A percentile compares a stretch with the other conserved stretches of the same genome.
Evolutionary conservation across 2,888 invertebrate genomes (phyloP).

Genomic region (Neoascia interrupta): DNA sequence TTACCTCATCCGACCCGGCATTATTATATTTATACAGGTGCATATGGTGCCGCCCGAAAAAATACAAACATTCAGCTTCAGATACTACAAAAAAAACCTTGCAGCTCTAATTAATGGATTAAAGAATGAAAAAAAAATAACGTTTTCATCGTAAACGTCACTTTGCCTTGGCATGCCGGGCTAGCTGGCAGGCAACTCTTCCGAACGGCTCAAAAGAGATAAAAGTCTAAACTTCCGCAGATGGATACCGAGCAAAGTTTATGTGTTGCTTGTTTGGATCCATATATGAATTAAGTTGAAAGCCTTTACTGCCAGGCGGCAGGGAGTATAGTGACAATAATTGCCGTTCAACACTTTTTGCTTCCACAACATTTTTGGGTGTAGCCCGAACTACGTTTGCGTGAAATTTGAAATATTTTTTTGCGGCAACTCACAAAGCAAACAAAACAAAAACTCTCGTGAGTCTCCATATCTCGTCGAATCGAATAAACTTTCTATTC

Average conservation of each 20-base stretch:
- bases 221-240: conserved; percentile 21
- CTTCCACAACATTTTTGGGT: too few species aligned
- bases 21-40: conserved; percentile 46
- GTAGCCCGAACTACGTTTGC: too few species aligned
- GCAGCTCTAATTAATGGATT: conserved; percentile 33
- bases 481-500: conserved; percentile 45
- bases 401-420: too few species aligned
- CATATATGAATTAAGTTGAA: conserved; percentile 10
- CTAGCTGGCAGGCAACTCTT: too few species aligned
- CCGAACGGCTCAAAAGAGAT: too few species aligned
- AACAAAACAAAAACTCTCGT: too few species aligned
- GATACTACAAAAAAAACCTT: not conserved
- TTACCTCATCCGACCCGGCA: conserved; percentile 51
- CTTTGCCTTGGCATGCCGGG: too few species aligned
- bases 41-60: too few species aligned
- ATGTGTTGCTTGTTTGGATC: not conserved
- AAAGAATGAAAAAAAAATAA: conserved; percentile 1
- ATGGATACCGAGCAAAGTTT: too few species aligned
- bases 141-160: too few species aligned
- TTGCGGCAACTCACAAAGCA: conserved; percentile 39
- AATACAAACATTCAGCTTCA: too few species aligned
- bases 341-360: conserved; percentile 26
- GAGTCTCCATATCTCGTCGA: not conserved
- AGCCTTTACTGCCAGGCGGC: conserved; percentile 19
- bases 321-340: conserved; percentile 26